Conservation (phyloP, 2,888 invertebrate genomes). For the Ditylenchus weischeri region DNA sequence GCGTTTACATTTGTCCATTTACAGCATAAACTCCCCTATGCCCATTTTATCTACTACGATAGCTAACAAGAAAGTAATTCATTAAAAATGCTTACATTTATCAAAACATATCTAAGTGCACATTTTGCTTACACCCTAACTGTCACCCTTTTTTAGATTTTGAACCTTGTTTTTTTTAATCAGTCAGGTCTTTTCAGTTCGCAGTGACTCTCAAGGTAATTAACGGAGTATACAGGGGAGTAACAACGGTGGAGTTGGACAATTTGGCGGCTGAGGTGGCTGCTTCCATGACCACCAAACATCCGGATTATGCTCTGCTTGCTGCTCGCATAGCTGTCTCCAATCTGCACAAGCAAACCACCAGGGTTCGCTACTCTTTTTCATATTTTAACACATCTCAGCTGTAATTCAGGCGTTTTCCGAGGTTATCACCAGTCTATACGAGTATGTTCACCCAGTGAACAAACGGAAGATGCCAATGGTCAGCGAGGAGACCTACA, state of each 20-base stretch:
- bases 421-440: constrained; percentile 81
- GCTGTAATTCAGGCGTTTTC: constrained; percentile 42
- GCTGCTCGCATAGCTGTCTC: constrained; percentile 83
- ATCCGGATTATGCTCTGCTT: constrained; percentile 83
- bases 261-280: constrained; percentile 96
- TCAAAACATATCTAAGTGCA: no score
- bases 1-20: no score
- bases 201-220: constrained; percentile 30
- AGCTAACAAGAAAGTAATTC: no score
- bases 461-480: constrained; percentile 75
- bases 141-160: constrained; percentile 3
- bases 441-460: constrained; percentile 72
- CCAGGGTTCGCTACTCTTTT: constrained; percentile 67
- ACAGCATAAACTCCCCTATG: no score
- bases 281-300: constrained; percentile 93
- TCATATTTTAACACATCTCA: not conserved
- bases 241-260: constrained; percentile 92
- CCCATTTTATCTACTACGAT: no score
- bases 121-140: no score
- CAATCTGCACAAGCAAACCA: constrained; percentile 96
- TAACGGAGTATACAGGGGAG: constrained; percentile 71
- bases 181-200: constrained; percentile 9
- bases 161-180: not conserved
- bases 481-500: constrained; percentile 78
- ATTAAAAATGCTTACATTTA: no score